A percentile compares a stretch with the other conserved stretches of the same genome.
These are phyloP conservation scores for Procambarus virginalis DNA, from an alignment of 1,140 invertebrate species.

Conservation along the genomic window DNA sequence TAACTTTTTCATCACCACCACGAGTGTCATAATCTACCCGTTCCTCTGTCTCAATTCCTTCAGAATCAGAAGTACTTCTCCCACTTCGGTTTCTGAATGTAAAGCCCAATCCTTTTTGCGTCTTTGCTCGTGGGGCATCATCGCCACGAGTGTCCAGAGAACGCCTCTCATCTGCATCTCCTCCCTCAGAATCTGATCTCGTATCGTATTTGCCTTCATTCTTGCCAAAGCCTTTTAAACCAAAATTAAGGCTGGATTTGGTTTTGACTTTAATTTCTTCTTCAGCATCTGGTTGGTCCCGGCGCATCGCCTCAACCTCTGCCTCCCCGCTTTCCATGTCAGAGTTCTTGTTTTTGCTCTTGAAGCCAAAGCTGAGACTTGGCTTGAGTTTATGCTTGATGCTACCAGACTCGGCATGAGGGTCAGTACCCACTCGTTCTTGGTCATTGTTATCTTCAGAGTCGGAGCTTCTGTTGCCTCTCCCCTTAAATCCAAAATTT, in stretches of 20 bases:
- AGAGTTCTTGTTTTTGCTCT: conserved; percentile 47
- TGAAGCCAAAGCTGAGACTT: conserved; percentile 60
- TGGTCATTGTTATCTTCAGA: conserved; percentile 62
- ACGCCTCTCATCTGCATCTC: conserved; percentile 48
- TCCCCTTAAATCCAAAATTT: conserved; percentile 53
- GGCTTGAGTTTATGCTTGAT: conserved; percentile 56
- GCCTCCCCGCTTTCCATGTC: conserved; percentile 51
- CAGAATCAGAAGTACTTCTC: conserved; percentile 57
- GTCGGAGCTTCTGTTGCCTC: conserved; percentile 51
- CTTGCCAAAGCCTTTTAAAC: conserved; percentile 47
- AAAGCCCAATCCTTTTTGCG: conserved; percentile 51
- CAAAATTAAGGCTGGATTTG: conserved; percentile 49
- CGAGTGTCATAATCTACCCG: conserved; percentile 52
- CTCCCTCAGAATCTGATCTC: conserved; percentile 59
- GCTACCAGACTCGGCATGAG: conserved; percentile 29
- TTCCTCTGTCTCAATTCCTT: conserved; percentile 51
- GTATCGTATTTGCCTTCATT: conserved; percentile 52
- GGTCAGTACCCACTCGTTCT: conserved; percentile 39
- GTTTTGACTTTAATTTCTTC: conserved; percentile 53
- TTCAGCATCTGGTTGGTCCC: conserved; percentile 20
- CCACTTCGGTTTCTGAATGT: conserved; percentile 47
- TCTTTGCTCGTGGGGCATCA: conserved; percentile 13
- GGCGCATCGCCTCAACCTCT: conserved; percentile 19
- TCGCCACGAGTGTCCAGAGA: conserved; percentile 48
- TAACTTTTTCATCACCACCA: conserved; percentile 54